A percentile compares a stretch with the other conserved stretches of the same genome.
phyloP scores from a whole-genome alignment of 2,113 vertebrate genomes.

The Sceloporus tristichus region DNA sequence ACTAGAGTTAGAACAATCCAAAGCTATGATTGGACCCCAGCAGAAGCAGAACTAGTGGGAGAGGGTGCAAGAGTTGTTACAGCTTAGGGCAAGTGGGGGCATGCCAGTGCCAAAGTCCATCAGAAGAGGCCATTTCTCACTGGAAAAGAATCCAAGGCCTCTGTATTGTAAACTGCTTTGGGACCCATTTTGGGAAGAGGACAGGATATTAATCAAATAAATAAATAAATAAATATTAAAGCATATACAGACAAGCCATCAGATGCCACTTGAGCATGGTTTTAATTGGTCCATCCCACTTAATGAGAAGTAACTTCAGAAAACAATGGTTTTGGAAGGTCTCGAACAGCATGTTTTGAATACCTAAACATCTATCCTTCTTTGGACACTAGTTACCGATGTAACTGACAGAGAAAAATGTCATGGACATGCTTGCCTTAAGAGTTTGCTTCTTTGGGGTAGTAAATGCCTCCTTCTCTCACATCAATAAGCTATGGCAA shows the following conservation, averaged over 20 bases:
- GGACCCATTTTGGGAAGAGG: too few relatives aligned
- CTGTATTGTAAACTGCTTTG: not conserved
- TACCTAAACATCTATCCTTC: too few relatives aligned
- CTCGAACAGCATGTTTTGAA: too few relatives aligned
- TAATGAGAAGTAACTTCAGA: not conserved
- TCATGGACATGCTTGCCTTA: not conserved
- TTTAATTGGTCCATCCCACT: not conserved
- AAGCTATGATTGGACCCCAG: constrained; percentile 11
- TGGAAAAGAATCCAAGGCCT: not conserved
- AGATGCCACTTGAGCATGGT: not conserved
- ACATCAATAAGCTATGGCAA: too few relatives aligned
- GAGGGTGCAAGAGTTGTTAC: constrained; percentile 8
- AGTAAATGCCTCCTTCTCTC: too few relatives aligned
- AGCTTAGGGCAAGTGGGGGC: not conserved
- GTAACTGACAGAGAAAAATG: too few relatives aligned
- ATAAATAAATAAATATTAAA: not conserved
- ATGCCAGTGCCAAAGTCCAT: not conserved
- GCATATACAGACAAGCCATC: too few relatives aligned
- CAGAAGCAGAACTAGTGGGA: not conserved
- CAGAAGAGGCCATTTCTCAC: not conserved
- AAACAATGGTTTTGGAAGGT: not conserved
- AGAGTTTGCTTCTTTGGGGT: too few relatives aligned
- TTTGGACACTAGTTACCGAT: too few relatives aligned
- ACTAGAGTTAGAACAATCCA: not conserved
- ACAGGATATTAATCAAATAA: too few relatives aligned